A percentile compares a stretch with the other conserved stretches of the same genome.
Conservation (phyloP, 1,140 invertebrate genomes). For the Aphaenogaster rudis region DNA sequence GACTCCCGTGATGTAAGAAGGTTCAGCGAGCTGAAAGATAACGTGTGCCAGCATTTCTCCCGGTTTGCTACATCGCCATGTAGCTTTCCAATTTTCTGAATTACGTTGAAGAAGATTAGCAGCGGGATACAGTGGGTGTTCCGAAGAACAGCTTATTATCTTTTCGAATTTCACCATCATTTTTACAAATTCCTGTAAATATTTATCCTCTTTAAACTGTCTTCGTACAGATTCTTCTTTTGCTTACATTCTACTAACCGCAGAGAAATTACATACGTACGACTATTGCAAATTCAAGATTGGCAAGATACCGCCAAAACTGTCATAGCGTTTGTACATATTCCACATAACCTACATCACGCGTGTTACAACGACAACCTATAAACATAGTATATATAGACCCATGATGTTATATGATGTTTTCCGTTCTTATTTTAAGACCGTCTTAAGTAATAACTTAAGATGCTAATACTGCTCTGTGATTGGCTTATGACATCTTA, state of each 20-base stretch:
- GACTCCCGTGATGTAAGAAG: constrained; percentile 82
- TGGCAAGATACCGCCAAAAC: constrained; percentile 21
- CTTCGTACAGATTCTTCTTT: not conserved
- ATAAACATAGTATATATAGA: too few species aligned
- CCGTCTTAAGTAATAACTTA: too few species aligned
- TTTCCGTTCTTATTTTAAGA: too few species aligned
- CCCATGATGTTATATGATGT: too few species aligned
- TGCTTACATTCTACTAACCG: not conserved
- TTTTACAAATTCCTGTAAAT: constrained; percentile 1
- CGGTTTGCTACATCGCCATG: constrained; percentile 84
- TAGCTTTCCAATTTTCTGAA: constrained; percentile 69
- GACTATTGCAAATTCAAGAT: not conserved
- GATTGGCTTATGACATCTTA: too few species aligned
- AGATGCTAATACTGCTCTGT: too few species aligned
- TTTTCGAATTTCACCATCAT: constrained; percentile 85
- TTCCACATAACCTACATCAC: not conserved
- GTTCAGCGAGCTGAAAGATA: constrained; percentile 81
- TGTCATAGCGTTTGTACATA: not conserved
- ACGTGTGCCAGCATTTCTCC: constrained; percentile 82
- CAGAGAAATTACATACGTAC: not conserved
- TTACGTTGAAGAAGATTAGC: constrained; percentile 81
- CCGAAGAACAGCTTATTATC: constrained; percentile 83
- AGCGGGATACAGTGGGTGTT: constrained; percentile 82
- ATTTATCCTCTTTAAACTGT: not conserved
- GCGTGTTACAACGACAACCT: too few species aligned